Conservation (phyloP, 2,113 vertebrate genomes). For the Zosterops hypoxanthus region DNA sequence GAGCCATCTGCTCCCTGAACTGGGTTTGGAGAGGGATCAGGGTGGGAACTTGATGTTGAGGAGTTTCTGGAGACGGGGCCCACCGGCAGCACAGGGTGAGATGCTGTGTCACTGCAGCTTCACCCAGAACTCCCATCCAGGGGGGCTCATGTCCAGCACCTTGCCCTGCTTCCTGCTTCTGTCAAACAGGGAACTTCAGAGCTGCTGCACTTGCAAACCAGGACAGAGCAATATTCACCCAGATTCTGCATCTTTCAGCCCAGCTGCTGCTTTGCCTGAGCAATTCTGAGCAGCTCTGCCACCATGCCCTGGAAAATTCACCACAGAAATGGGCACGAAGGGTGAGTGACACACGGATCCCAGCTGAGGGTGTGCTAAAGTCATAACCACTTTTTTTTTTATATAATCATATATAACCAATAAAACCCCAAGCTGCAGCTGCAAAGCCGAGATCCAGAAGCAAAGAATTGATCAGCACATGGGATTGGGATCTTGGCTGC, state of each 20-base stretch:
- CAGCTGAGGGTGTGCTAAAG: background rate
- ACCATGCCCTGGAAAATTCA: background rate
- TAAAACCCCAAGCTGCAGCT: background rate
- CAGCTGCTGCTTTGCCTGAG: background rate
- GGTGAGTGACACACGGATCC: rapidly evolving
- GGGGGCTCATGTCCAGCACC: background rate
- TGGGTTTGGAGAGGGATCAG: background rate
- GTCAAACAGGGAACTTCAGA: background rate
- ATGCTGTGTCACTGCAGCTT: background rate
- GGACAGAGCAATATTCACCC: background rate
- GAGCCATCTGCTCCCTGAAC: background rate
- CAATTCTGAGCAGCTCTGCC: background rate
- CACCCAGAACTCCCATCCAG: background rate
- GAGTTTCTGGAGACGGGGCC: background rate
- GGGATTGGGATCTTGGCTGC: background rate
- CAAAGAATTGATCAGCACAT: background rate
- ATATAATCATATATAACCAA: background rate
- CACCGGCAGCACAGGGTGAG: background rate
- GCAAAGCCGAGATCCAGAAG: background rate
- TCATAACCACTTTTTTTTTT: background rate
- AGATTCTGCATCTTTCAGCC: background rate
- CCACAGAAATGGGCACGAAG: background rate
- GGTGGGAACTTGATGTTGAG: background rate
- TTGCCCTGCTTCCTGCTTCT: rapidly evolving
- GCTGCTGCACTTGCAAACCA: background rate